Percentiles rank a stretch among this genome's conserved stretches.
Evolutionary conservation across 92 coral and sea anemone species (phyloP).

Genomic region (Muricea muricata): DNA sequence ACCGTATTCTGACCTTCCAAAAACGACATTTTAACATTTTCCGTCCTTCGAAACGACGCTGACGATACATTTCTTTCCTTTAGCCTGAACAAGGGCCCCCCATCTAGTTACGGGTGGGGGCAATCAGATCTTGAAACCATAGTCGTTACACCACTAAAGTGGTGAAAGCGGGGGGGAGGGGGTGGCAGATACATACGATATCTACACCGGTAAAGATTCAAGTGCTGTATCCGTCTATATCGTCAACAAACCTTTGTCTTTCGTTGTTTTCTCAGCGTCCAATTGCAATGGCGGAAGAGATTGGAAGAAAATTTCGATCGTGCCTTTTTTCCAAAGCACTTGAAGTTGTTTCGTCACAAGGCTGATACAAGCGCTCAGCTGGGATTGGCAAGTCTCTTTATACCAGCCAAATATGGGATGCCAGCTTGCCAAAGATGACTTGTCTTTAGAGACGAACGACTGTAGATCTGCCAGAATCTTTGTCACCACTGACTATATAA

Average conservation of each 20-base stretch:
- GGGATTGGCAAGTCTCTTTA: slow-evolving; percentile 62
- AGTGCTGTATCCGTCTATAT: too few relatives aligned
- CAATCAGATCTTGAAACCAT: too few relatives aligned
- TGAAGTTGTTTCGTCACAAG: slow-evolving; percentile 88
- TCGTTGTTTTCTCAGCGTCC: slow-evolving; percentile 44
- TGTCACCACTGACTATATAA: slow-evolving; percentile 71
- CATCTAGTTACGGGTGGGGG: too few relatives aligned
- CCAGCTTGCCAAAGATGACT: slow-evolving; percentile 91
- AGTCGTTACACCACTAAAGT: too few relatives aligned
- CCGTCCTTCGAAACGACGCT: too few relatives aligned
- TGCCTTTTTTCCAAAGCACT: slow-evolving; percentile 85
- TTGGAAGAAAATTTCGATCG: slow-evolving; percentile 80
- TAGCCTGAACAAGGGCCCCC: too few relatives aligned
- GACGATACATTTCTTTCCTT: too few relatives aligned
- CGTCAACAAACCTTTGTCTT: slow-evolving; percentile 63
- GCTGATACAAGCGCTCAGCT: slow-evolving; percentile 73
- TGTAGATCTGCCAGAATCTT: slow-evolving; percentile 83
- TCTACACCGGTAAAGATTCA: too few relatives aligned
- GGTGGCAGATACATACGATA: too few relatives aligned
- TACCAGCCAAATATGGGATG: slow-evolving; percentile 99
- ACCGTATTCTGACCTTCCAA: too few relatives aligned
- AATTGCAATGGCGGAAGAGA: slow-evolving; percentile 60
- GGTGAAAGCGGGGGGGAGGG: too few relatives aligned
- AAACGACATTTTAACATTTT: too few relatives aligned
- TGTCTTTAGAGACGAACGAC: slow-evolving; percentile 90